Evolutionary conservation across 2,888 invertebrate genomes (phyloP).

Genomic region (Chymomyza fuscimana): DNA sequence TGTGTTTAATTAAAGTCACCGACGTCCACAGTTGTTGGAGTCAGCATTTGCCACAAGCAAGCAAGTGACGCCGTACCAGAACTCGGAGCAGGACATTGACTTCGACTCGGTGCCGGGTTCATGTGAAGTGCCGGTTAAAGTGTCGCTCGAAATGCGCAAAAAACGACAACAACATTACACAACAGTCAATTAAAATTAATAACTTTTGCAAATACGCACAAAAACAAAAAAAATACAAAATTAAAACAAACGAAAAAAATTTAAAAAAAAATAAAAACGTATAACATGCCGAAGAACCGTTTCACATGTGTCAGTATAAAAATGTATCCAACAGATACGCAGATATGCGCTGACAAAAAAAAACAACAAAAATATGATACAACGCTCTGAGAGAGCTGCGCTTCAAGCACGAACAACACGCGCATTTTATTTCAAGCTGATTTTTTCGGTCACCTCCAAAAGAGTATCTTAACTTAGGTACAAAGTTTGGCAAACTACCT

Average conservation of each 20-base stretch:
- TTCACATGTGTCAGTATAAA: constrained; percentile 65
- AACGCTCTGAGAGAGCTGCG: constrained; percentile 54
- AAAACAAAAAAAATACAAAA: constrained; percentile 14
- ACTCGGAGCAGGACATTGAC: constrained; percentile 61
- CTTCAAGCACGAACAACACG: constrained; percentile 63
- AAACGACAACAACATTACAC: constrained; percentile 55
- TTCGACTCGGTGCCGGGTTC: constrained; percentile 34
- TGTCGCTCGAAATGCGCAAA: not conserved
- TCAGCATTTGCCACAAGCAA: not conserved
- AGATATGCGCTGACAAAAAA: not conserved
- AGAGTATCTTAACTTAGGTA: not conserved
- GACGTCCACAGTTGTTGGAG: not conserved
- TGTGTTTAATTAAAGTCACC: constrained; percentile 71
- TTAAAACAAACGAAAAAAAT: constrained; percentile 1
- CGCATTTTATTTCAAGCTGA: constrained; percentile 56
- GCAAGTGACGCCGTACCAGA: not conserved
- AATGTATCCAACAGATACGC: constrained; percentile 70
- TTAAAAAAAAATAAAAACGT: constrained; percentile 17
- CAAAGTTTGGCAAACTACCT: not conserved
- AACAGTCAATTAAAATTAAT: constrained; percentile 75
- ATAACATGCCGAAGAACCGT: constrained; percentile 7
- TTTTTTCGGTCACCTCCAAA: not conserved
- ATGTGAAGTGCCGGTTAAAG: constrained; percentile 59
- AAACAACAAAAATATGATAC: constrained; percentile 20
- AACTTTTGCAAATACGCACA: constrained; percentile 64